These are phyloP conservation scores for Oryctes rhinoceros DNA, from an alignment of 1,140 invertebrate species.

Conservation along the genomic window DNA sequence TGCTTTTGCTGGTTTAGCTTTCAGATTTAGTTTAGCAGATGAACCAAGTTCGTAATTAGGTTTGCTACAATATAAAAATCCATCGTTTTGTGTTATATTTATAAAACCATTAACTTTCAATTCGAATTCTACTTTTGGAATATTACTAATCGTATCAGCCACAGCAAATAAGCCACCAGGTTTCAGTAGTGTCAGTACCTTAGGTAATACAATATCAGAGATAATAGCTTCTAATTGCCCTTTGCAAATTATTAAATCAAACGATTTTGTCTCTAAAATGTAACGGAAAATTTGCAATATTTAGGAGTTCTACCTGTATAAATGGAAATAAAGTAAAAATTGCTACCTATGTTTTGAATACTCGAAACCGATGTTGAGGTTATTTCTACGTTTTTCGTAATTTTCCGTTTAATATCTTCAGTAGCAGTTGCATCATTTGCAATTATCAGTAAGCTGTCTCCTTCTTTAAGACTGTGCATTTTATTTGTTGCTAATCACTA, in stretches of 20 bases:
- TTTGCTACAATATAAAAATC: constrained; percentile 66
- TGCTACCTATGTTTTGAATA: not conserved
- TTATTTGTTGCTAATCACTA: not conserved
- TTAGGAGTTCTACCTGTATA: not conserved
- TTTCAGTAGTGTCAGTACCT: constrained; percentile 52
- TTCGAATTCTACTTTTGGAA: constrained; percentile 53
- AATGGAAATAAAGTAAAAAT: not conserved
- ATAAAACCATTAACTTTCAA: constrained; percentile 73
- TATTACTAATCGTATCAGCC: not conserved
- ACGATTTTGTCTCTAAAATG: constrained; percentile 4
- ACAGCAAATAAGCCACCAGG: constrained; percentile 57
- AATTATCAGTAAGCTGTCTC: constrained; percentile 5
- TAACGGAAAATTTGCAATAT: not conserved
- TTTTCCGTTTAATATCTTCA: not conserved
- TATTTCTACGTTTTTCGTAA: constrained; percentile 7
- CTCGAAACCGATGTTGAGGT: not conserved
- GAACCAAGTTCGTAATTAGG: constrained; percentile 74
- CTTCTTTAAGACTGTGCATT: not conserved
- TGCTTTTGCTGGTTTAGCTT: constrained; percentile 54
- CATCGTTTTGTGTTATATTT: constrained; percentile 61
- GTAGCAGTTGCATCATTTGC: not conserved
- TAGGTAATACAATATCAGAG: constrained; percentile 29
- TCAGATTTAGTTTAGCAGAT: constrained; percentile 63
- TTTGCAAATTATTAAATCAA: not conserved
- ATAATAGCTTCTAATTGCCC: not conserved